Percentiles rank a stretch among this genome's conserved stretches.
Conservation (phyloP, 1,140 invertebrate genomes). For the Neomicropteryx cornuta region DNA sequence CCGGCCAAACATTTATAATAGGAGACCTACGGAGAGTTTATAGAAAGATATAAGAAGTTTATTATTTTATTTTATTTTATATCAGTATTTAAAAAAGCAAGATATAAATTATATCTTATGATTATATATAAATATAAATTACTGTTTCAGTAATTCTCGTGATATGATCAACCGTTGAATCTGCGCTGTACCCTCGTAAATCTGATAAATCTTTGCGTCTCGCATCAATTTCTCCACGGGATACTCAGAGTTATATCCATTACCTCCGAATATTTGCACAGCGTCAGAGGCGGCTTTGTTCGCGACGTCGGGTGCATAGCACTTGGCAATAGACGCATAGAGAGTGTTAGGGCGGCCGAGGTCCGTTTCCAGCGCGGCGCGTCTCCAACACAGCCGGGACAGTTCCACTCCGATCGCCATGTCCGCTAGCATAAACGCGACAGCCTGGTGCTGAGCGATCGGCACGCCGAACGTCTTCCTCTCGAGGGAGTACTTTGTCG, state of each 20-base stretch:
- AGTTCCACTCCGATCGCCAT: conserved; percentile 91
- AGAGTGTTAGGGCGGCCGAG: conserved; percentile 69
- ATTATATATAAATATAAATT: too few relatives aligned
- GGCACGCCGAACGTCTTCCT: conserved; percentile 87
- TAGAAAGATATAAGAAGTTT: too few relatives aligned
- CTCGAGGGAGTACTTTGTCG: conserved; percentile 85
- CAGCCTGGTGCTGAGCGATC: conserved; percentile 82
- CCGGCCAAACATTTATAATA: too few relatives aligned
- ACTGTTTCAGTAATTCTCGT: conserved; percentile 57
- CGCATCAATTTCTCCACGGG: conserved; percentile 99
- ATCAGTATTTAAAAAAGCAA: too few relatives aligned
- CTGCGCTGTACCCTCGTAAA: conserved; percentile 96
- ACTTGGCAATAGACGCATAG: conserved; percentile 88
- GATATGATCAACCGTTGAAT: conserved; percentile 95
- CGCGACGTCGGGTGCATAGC: conserved; percentile 82
- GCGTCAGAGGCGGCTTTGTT: conserved; percentile 93
- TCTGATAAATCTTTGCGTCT: conserved; percentile 98
- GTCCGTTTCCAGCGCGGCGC: conserved; percentile 84
- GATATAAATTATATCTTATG: too few relatives aligned
- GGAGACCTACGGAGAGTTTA: too few relatives aligned
- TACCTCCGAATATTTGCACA: conserved; percentile 93
- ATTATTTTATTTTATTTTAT: too few relatives aligned
- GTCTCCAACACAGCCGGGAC: conserved; percentile 73
- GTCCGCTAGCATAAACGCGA: conserved; percentile 91
- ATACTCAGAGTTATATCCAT: conserved; percentile 97